These are phyloP conservation scores for Gouania willdenowi DNA, from an alignment of 2,797 vertebrate genomes.

Conservation along the genomic window DNA sequence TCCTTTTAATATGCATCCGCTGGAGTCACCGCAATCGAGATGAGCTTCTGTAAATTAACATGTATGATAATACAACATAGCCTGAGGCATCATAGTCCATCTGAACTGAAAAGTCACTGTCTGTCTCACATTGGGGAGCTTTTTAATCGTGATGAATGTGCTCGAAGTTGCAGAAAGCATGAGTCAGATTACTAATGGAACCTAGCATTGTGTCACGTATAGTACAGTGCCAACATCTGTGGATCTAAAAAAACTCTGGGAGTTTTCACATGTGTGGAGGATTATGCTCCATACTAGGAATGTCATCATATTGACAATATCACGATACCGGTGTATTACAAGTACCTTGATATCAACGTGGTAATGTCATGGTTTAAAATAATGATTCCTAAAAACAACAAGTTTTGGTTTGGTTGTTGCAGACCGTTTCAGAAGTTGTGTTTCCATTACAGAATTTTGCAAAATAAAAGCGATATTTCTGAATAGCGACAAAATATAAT, in stretches of 20 bases:
- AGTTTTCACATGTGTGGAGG: too few species aligned
- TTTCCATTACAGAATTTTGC: too few species aligned
- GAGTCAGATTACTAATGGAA: constrained; percentile 44
- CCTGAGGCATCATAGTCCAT: constrained; percentile 10
- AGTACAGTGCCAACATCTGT: constrained; percentile 16
- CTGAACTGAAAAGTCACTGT: constrained; percentile 8
- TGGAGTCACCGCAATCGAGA: constrained; percentile 30
- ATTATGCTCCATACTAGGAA: too few species aligned
- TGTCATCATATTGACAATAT: too few species aligned
- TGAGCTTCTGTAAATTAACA: constrained; percentile 46
- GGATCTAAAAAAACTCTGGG: constrained; percentile 21
- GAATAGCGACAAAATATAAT: too few species aligned
- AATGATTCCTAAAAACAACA: too few species aligned
- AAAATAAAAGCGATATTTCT: too few species aligned
- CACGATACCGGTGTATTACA: too few species aligned
- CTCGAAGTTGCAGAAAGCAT: constrained; percentile 29
- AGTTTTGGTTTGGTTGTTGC: too few species aligned
- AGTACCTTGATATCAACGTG: too few species aligned
- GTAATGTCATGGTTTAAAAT: too few species aligned
- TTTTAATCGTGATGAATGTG: constrained; percentile 28
- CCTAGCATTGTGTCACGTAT: constrained; percentile 1
- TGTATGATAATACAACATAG: constrained; percentile 30
- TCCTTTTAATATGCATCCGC: constrained; percentile 62
- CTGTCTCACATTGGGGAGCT: constrained; percentile 22
- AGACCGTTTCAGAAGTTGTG: too few species aligned